phyloP scores from a whole-genome alignment of 2,888 invertebrate species.

The Deilephila elpenor region DNA sequence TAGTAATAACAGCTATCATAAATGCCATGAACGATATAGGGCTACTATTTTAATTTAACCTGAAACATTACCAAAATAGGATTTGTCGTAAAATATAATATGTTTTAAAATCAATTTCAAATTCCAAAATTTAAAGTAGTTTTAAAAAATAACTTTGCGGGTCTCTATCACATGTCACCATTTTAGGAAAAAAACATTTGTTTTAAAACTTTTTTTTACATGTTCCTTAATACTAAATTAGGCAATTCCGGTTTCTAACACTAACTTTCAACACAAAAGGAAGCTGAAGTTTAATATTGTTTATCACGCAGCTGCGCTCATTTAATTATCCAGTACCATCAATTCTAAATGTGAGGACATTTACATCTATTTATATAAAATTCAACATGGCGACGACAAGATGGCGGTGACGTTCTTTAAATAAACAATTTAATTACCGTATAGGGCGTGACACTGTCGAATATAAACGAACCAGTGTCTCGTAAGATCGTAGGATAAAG shows the following conservation, averaged over 20 bases:
- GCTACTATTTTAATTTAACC: not conserved
- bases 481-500: too few species aligned
- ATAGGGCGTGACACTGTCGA: slow-evolving; percentile 11
- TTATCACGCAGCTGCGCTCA: not conserved
- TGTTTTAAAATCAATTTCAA: too few species aligned
- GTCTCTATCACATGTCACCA: too few species aligned
- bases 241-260: too few species aligned
- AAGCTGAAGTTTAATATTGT: too few species aligned
- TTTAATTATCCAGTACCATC: not conserved
- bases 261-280: too few species aligned
- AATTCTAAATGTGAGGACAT: not conserved
- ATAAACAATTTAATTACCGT: slow-evolving; percentile 22
- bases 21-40: not conserved
- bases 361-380: not conserved
- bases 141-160: too few species aligned
- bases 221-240: too few species aligned
- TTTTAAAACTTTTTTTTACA: too few species aligned
- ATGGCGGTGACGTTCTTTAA: slow-evolving; percentile 18
- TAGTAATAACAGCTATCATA: not conserved
- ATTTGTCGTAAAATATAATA: not conserved
- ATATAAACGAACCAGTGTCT: not conserved
- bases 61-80: not conserved
- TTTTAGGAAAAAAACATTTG: too few species aligned
- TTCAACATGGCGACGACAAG: not conserved
- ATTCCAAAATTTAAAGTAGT: too few species aligned